Percentiles rank a stretch among this genome's conserved stretches.
Conservation (phyloP, 2,113 vertebrate genomes). For the Columba janthina region DNA sequence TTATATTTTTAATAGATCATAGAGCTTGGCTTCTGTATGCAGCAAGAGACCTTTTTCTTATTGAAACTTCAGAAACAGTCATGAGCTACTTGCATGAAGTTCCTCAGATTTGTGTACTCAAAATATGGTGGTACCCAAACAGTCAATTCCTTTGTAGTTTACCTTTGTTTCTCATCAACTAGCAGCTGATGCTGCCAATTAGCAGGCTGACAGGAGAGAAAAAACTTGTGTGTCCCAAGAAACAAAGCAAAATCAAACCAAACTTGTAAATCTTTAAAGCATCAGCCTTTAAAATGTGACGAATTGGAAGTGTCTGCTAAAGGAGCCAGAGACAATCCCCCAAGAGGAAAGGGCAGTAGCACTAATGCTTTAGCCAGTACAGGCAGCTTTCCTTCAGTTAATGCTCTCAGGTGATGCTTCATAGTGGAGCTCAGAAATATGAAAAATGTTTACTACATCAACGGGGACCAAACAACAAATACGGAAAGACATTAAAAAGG, state of each 20-base stretch:
- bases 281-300: background rate
- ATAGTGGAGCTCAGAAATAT: background rate
- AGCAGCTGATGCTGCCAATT: background rate
- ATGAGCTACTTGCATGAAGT: background rate
- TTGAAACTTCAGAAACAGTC: background rate
- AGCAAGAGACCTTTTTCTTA: background rate
- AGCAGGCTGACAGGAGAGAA: background rate
- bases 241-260: background rate
- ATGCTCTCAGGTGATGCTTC: background rate
- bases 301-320: background rate
- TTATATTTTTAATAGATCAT: background rate
- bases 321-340: background rate
- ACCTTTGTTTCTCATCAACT: background rate
- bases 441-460: background rate
- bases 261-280: background rate
- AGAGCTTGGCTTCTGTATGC: background rate
- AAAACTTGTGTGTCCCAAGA: background rate
- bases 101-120: background rate
- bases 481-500: background rate
- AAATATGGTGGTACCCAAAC: background rate
- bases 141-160: background rate
- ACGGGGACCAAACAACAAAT: background rate
- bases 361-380: background rate
- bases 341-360: background rate
- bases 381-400: background rate